phyloP scores from a whole-genome alignment of 2,797 vertebrate species.

The Eupleurogrammus muticus region DNA sequence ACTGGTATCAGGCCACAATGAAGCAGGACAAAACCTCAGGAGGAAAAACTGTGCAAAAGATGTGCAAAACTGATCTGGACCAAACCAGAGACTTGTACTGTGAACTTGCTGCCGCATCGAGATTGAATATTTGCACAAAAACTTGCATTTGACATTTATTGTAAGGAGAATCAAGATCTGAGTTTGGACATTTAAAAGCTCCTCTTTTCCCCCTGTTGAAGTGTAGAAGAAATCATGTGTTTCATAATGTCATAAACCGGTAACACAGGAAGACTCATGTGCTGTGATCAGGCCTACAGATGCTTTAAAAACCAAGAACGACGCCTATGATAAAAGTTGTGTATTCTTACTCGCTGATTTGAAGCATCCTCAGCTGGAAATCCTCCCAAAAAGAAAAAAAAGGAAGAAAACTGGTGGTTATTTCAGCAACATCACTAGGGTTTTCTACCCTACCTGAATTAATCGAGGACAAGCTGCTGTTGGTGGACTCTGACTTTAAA shows the following conservation, averaged over 20 bases:
- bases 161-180: not conserved
- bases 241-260: conserved; percentile 17
- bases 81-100: not conserved
- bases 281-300: conserved; percentile 1
- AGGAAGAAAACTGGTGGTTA: conserved; percentile 29
- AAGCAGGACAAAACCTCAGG: too few relatives aligned
- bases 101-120: not conserved
- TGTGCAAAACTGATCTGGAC: too few relatives aligned
- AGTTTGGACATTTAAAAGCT: conserved; percentile 5
- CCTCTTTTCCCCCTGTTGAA: not conserved
- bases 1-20: not conserved
- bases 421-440: conserved; percentile 21
- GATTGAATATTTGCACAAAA: not conserved
- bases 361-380: conserved; percentile 19
- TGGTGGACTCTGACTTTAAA: conserved; percentile 2
- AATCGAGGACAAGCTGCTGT: conserved; percentile 18
- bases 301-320: conserved; percentile 14
- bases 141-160: not conserved
- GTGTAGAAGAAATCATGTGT: not conserved
- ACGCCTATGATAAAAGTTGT: conserved; percentile 6
- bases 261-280: not conserved
- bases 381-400: too few relatives aligned
- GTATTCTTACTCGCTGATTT: conserved; percentile 19
- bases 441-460: conserved; percentile 21
- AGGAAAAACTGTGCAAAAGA: too few relatives aligned